A percentile compares a stretch with the other conserved stretches of the same genome.
Conservation (phyloP, 1,140 invertebrate species). For the Eumaeus atala region DNA sequence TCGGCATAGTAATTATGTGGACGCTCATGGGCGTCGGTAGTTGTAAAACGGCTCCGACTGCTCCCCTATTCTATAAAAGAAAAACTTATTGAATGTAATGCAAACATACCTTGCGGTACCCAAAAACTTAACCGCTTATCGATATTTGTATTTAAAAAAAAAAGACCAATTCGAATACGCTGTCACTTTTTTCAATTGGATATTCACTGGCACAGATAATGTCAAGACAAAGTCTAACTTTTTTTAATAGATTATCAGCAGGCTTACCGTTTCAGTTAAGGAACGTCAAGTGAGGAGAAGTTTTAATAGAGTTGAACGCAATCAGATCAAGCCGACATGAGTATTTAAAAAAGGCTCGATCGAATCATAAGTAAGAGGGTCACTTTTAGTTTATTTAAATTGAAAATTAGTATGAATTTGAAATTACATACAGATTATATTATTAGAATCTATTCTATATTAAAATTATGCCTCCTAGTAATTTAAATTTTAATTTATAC, state of each 20-base stretch:
- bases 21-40: too few species aligned
- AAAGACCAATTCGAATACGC: conserved; percentile 25
- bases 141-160: conserved; percentile 2
- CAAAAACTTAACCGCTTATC: neutral
- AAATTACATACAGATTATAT: too few species aligned
- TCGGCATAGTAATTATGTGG: too few species aligned
- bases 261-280: conserved; percentile 70
- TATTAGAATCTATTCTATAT: too few species aligned
- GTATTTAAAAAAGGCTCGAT: conserved; percentile 37
- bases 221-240: conserved; percentile 39
- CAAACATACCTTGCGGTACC: neutral
- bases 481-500: too few species aligned
- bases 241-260: conserved; percentile 61
- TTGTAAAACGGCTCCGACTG: too few species aligned
- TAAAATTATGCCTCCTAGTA: too few species aligned
- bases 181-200: conserved; percentile 64
- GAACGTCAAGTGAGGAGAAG: conserved; percentile 59
- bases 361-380: conserved; percentile 8
- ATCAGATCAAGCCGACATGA: conserved; percentile 49
- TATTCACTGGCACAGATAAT: conserved; percentile 67
- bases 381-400: neutral
- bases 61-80: too few species aligned
- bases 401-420: neutral
- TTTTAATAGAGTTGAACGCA: conserved; percentile 66
- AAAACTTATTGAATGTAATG: too few species aligned